phyloP scores from a whole-genome alignment of 2,113 vertebrate species.

The Parotia lawesii region DNA sequence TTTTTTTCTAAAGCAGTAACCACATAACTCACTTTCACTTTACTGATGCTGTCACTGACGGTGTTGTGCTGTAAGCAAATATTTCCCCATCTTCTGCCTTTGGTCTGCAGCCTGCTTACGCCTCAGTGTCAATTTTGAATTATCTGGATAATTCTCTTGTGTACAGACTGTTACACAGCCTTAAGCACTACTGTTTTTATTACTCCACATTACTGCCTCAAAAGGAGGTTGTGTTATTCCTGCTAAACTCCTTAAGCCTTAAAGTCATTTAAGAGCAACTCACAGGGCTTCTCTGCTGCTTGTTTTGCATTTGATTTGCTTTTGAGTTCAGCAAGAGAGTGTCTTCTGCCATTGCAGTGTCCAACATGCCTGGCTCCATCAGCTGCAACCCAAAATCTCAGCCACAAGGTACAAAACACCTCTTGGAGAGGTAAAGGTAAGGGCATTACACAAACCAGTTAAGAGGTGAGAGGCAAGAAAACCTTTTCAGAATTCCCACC shows the following conservation, averaged over 20 bases:
- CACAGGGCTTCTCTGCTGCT: neutral
- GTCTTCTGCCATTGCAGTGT: neutral
- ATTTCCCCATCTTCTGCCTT: neutral
- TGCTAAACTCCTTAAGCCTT: neutral
- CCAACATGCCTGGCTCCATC: neutral
- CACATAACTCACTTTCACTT: conserved; percentile 1
- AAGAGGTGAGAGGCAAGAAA: neutral
- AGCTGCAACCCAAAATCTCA: neutral
- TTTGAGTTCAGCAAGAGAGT: neutral
- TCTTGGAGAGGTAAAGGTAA: neutral
- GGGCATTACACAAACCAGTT: neutral
- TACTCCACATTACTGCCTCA: neutral
- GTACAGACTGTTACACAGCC: neutral
- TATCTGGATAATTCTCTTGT: neutral
- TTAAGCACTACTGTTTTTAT: neutral
- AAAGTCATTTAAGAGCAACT: neutral
- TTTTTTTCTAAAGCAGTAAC: neutral
- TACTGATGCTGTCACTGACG: neutral
- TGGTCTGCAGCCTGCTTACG: neutral
- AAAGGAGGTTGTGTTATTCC: neutral
- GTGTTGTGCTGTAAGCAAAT: neutral
- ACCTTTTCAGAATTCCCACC: neutral
- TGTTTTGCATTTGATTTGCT: neutral
- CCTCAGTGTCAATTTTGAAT: conserved; percentile 1
- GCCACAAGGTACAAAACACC: neutral